A percentile compares a stretch with the other conserved stretches of the same genome.
These are phyloP conservation scores for Tetanocera ferruginea DNA, from an alignment of 2,888 invertebrate genomes.

Conservation along the genomic window DNA sequence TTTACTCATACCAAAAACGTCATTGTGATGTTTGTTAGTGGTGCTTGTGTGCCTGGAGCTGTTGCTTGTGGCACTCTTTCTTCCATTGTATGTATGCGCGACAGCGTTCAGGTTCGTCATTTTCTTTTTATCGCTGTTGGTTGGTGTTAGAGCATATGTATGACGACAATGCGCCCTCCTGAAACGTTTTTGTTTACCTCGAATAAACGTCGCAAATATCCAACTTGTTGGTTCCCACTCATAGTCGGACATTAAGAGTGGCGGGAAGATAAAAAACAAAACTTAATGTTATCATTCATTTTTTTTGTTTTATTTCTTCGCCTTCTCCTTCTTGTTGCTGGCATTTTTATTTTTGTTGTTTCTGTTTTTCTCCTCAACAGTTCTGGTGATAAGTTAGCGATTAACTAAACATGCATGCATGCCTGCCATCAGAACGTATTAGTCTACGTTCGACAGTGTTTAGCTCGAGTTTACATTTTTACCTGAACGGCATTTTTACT, in stretches of 20 bases:
- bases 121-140: constrained; percentile 11
- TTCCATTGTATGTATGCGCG: too few relatives aligned
- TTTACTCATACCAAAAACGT: background rate
- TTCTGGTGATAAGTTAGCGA: constrained; percentile 24
- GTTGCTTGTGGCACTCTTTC: too few relatives aligned
- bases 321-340: background rate
- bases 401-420: background rate
- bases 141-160: background rate
- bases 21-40: background rate
- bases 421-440: background rate
- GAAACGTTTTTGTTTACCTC: constrained; percentile 15
- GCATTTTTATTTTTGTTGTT: background rate
- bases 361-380: constrained; percentile 16
- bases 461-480: constrained; percentile 21
- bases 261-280: background rate
- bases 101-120: background rate
- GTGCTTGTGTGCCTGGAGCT: background rate
- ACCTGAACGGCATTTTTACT: too few relatives aligned
- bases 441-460: constrained; percentile 1
- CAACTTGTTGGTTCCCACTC: constrained; percentile 17
- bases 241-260: background rate
- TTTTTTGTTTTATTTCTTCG: background rate
- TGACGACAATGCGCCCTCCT: constrained; percentile 13
- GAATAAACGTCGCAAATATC: constrained; percentile 24
- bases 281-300: constrained; percentile 26